Evolutionary conservation across 1,140 invertebrate species (phyloP).

Genomic region (Atta texana): DNA sequence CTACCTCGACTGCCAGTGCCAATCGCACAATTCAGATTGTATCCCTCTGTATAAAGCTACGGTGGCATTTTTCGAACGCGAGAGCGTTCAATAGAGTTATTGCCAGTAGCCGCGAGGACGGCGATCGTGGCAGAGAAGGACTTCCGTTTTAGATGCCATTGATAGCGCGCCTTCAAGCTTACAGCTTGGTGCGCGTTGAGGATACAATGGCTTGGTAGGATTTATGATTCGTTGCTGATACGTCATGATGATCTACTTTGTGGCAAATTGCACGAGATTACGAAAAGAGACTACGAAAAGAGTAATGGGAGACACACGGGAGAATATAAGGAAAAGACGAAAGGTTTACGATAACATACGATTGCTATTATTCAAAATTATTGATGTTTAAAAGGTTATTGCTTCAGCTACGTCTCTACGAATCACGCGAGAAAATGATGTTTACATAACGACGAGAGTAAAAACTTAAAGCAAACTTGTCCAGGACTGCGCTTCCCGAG

Average conservation of each 20-base stretch:
- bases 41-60: background rate
- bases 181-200: background rate
- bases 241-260: slow-evolving; percentile 36
- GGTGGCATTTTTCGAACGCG: slow-evolving; percentile 18
- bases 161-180: slow-evolving; percentile 29
- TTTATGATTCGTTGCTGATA: slow-evolving; percentile 32
- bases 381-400: background rate
- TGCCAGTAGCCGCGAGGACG: slow-evolving; percentile 41
- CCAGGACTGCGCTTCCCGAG: background rate
- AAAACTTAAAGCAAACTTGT: slow-evolving; percentile 35
- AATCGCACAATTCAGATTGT: slow-evolving; percentile 23
- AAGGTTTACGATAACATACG: background rate
- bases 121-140: slow-evolving; percentile 1
- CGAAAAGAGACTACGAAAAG: background rate
- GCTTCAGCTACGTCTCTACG: background rate
- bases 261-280: slow-evolving; percentile 41
- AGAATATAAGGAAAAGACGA: background rate
- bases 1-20: background rate
- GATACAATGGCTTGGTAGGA: slow-evolving; percentile 1
- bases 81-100: slow-evolving; percentile 49
- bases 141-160: slow-evolving; percentile 48
- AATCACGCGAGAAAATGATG: slow-evolving; percentile 8
- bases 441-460: slow-evolving; percentile 14
- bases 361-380: background rate
- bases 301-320: background rate